Evolutionary conservation across 2,888 invertebrate species (phyloP), one percentile per base, ranked within the genome.

Genomic region (Aplocera efformata): DNA sequence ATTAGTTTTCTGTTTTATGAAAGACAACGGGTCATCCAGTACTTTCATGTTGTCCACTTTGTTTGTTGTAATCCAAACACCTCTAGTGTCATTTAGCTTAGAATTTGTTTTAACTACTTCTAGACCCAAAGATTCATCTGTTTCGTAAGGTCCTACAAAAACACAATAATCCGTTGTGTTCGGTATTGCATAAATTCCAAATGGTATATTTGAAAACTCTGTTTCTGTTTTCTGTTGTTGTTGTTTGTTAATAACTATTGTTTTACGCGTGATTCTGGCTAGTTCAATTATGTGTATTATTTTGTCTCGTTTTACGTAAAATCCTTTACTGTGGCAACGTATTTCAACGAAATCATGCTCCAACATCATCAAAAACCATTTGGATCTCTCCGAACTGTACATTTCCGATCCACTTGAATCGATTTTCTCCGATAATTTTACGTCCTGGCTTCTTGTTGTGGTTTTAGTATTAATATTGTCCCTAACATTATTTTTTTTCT

Each of bases 361-460:
- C 25, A 91, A 51, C 27, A 73, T 86, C 71, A 91, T 81, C 43
- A 90, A 73, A 54, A 90, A 89, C 91, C 91, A 91, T 68, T 82
- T 85, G 17, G 83, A 86, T 8, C 60, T 61, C 20, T 69, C 69
- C 22, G 40, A 33, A 30, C 53, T 51, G 44, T 60, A 35, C 9
- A 33, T 29, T 28, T 31, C 25, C 11, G 37, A 13, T 37, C 31
- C 17, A 7, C 11, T 42, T 8, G 6, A 24, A 22, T 32, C 17
- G 11, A 4, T 11, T 8, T 28, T 21, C 22, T 11, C 11, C 7
- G 10, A 20, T 23, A 7, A 26, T 7, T 37, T 31, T 9, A 6
- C 10, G 8, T 28, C 10, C 17, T 28, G 4, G 10, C 6, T 22
- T 10, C 10, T 8, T 26, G 7, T 17, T 7, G 13, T 21, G 13